phyloP scores from a whole-genome alignment of 1,140 invertebrate genomes.

The Cotesia typhae region DNA sequence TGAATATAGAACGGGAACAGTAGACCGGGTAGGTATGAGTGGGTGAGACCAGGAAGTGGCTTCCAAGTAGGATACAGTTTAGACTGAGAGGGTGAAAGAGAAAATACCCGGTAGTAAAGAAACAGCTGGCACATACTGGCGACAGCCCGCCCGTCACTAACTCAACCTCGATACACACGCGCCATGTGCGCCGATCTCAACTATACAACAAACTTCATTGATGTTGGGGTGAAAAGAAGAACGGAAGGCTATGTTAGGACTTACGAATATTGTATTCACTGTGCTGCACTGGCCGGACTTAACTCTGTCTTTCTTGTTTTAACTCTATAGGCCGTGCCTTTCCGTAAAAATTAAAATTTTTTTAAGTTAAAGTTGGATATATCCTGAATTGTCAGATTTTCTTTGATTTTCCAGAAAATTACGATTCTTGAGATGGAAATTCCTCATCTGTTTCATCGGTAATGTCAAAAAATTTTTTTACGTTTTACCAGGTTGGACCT shows the following conservation, averaged over 20 bases:
- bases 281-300: neutral
- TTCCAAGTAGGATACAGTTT: too few species aligned
- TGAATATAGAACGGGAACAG: neutral
- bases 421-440: too few species aligned
- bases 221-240: slow-evolving; percentile 50
- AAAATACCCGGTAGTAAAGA: slow-evolving; percentile 53
- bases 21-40: neutral
- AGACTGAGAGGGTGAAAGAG: slow-evolving; percentile 22
- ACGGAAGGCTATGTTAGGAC: slow-evolving; percentile 3
- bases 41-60: slow-evolving; percentile 26
- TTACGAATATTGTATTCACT: neutral
- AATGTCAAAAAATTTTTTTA: too few species aligned
- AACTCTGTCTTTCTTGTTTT: too few species aligned
- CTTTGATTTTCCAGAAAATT: too few species aligned
- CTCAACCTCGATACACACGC: slow-evolving; percentile 63
- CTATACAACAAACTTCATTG: slow-evolving; percentile 61
- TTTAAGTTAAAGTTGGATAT: too few species aligned
- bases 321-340: too few species aligned
- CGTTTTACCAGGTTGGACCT: too few species aligned
- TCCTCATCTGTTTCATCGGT: too few species aligned
- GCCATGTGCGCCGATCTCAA: slow-evolving; percentile 57
- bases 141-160: slow-evolving; percentile 64
- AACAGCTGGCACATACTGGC: slow-evolving; percentile 64
- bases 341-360: too few species aligned
- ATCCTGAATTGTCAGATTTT: too few species aligned